phyloP scores from a whole-genome alignment of 2,113 vertebrate species.

The Bubo scandiacus region DNA sequence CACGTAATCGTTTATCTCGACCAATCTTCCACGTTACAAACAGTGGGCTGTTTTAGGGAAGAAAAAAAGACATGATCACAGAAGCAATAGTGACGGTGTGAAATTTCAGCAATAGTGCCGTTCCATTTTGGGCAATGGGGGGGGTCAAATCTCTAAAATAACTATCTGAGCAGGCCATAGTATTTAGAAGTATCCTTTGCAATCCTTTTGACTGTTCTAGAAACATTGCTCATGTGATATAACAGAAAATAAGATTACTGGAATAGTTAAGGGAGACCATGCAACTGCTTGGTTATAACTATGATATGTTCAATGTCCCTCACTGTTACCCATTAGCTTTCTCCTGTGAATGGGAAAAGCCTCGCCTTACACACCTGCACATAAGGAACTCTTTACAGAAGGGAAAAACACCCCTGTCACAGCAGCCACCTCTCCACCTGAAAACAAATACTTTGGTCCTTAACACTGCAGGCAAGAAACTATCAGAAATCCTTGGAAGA shows the following conservation, averaged over 20 bases:
- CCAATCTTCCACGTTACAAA: slow-evolving; percentile 99
- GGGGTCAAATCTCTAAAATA: neutral
- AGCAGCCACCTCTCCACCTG: neutral
- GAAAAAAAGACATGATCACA: slow-evolving; percentile 49
- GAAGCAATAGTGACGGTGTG: neutral
- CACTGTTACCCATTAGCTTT: neutral
- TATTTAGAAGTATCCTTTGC: neutral
- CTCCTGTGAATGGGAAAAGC: neutral
- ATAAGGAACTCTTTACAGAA: neutral
- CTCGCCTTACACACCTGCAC: neutral
- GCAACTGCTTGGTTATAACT: neutral
- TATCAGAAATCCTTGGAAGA: neutral
- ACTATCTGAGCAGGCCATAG: neutral
- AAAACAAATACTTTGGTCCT: neutral
- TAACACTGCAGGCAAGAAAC: neutral
- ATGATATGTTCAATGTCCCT: accelerated
- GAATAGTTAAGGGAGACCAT: neutral
- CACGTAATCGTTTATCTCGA: slow-evolving; percentile 98
- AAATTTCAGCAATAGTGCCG: neutral
- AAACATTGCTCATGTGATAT: neutral
- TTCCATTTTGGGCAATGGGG: neutral
- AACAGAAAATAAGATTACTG: neutral
- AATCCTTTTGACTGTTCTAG: neutral
- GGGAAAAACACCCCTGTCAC: neutral
- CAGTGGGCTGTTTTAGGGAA: slow-evolving; percentile 87